Conservation (phyloP, 2,888 invertebrate species). For the Elmis aenea region DNA sequence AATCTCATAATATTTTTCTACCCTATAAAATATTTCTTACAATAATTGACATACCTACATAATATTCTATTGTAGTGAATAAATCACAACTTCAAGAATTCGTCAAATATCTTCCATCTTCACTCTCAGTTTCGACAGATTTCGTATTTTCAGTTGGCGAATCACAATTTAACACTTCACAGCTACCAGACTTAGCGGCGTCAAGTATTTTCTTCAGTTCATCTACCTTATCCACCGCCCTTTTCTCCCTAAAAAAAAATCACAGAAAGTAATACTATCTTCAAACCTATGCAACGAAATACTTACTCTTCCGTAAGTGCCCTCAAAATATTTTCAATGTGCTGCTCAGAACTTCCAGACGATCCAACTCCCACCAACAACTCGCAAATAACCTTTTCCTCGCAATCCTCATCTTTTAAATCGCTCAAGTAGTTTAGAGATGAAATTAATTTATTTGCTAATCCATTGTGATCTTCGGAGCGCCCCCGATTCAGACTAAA, state of each 20-base stretch:
- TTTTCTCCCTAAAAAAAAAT: slow-evolving; percentile 34
- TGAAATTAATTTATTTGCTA: slow-evolving; percentile 6
- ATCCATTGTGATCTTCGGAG: not conserved
- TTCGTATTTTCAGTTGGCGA: no score
- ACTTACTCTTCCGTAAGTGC: slow-evolving; percentile 38
- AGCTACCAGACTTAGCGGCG: slow-evolving; percentile 39
- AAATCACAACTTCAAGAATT: no score
- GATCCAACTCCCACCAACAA: slow-evolving; percentile 34
- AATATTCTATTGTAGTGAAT: no score
- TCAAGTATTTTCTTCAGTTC: slow-evolving; percentile 40
- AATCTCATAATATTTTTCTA: no score
- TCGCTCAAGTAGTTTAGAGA: slow-evolving; percentile 11
- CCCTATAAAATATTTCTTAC: no score
- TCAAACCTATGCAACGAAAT: slow-evolving; percentile 4
- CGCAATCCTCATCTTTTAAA: slow-evolving; percentile 29
- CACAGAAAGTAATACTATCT: slow-evolving; percentile 4
- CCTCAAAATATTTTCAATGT: slow-evolving; percentile 38
- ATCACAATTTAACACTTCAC: slow-evolving; percentile 37
- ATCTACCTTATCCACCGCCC: slow-evolving; percentile 34
- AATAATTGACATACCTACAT: no score
- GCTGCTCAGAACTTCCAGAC: slow-evolving; percentile 34
- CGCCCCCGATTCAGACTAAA: slow-evolving; percentile 8
- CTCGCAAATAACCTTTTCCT: slow-evolving; percentile 39
- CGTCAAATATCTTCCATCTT: no score
- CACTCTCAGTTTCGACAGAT: no score